Base-by-base conservation (phyloP, 37 sponge, comb jelly and placozoan species). In the Eunapius fragilis region DNA sequence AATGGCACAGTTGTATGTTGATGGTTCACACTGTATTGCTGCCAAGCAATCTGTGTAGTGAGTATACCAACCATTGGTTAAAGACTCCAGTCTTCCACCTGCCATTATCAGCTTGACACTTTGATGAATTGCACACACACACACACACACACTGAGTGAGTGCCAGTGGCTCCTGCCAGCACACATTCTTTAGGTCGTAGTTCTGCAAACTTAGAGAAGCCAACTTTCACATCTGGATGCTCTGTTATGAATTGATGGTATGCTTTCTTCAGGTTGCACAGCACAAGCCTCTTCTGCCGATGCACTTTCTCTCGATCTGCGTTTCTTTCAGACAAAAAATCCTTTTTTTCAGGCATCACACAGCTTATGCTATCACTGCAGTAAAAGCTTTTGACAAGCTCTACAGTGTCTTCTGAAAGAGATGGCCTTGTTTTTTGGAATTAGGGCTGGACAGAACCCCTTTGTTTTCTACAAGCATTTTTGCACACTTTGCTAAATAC, bases 341-440 rank as follows among this genome's bases (percentile, higher is more conserved):
- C 85, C 49, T 79, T 90, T 73, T 81, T 85, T 11, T 86, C 91
- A 27, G 91, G 91, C 89, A 88, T 88, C 34, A 83, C 38, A 48
- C 89, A 5, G 68, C 89, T 88, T 24, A 28, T 70, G 25, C 83
- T 84, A 70, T 82, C 84, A 77, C 23, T 27, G n/a, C 71, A 71
- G 68, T 88, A 82, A 45, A 88, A 81, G 11, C 67, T 19, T 12
- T 17, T 50, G 37, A 87, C 82, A 34, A 81, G 33, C 32, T 81
- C 70, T 27, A 70, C 79, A 19, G 86, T 86, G 25, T 49, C 30
- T 74, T 58, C 14, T 36, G 82, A 74, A 31, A 87, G 78, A 31
- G 31, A 31, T 25, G 28, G 67, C 47, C 47, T 45, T 31, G 69
- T 69, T 28, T 75, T 72, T 36, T n/a, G 88, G 47, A 77, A 68